Conservation (phyloP, 2,113 vertebrate genomes). For the Atlantisia rogersi region DNA sequence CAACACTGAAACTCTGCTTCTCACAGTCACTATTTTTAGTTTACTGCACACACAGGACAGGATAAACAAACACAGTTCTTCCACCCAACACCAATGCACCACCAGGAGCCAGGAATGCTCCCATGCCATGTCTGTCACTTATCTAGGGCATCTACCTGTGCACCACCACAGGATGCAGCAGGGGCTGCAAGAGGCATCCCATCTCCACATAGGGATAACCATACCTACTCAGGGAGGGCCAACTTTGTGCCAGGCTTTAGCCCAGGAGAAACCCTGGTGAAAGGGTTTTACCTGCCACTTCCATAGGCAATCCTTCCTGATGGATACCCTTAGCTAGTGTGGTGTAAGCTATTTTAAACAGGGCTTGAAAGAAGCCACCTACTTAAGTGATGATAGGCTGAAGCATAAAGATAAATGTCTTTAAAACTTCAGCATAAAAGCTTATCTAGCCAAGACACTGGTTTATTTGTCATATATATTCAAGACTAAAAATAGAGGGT, state of each 20-base stretch:
- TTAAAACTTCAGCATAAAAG: not conserved
- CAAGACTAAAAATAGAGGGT: not conserved
- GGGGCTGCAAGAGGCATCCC: not conserved
- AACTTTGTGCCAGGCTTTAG: not conserved
- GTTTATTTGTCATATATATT: not conserved
- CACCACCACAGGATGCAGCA: no score
- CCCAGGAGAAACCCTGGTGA: not conserved
- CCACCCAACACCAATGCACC: not conserved
- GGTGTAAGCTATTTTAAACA: not conserved
- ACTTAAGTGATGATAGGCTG: not conserved
- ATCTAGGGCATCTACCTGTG: not conserved
- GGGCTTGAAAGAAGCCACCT: not conserved
- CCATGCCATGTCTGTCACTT: not conserved
- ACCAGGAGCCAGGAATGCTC: not conserved
- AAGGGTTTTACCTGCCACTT: not conserved
- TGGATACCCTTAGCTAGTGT: rapidly evolving
- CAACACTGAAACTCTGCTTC: not conserved
- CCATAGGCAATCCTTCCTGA: not conserved
- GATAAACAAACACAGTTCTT: not conserved
- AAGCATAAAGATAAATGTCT: not conserved
- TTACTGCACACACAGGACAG: not conserved
- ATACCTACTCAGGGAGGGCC: rapidly evolving
- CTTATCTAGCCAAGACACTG: not conserved
- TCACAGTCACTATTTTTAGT: not conserved
- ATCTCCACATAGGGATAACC: rapidly evolving